Conservation (phyloP, 1,140 invertebrate genomes). For the Chrysomallon squamiferum region DNA sequence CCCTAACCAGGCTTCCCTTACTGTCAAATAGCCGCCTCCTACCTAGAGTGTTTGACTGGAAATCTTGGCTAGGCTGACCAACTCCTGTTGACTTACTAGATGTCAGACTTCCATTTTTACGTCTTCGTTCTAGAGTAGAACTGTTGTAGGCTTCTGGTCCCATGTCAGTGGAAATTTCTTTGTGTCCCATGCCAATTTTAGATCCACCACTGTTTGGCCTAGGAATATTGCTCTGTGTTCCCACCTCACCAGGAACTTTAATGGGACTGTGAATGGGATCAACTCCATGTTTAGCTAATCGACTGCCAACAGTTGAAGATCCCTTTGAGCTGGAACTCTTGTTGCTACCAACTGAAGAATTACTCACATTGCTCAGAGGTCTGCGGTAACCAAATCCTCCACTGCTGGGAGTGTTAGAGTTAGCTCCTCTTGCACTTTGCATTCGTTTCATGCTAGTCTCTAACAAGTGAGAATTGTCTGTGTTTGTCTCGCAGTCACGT, state of each 20-base stretch:
- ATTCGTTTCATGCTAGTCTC: conserved; percentile 49
- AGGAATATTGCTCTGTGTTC: conserved; percentile 23
- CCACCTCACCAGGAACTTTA: conserved; percentile 7
- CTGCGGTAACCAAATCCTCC: conserved; percentile 46
- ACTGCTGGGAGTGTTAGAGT: conserved; percentile 7
- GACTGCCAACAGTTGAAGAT: conserved; percentile 39
- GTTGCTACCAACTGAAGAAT: conserved; percentile 49
- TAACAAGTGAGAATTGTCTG: conserved; percentile 55
- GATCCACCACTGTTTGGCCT: conserved; percentile 37
- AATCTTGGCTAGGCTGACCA: conserved; percentile 48
- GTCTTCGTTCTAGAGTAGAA: conserved; percentile 51
- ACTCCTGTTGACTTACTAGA: conserved; percentile 43
- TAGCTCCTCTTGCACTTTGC: conserved; percentile 24
- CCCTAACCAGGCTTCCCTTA: conserved; percentile 59
- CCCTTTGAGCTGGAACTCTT: conserved; percentile 37
- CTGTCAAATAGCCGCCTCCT: conserved; percentile 50
- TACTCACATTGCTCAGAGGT: conserved; percentile 55
- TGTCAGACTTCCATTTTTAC: conserved; percentile 22
- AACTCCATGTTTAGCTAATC: conserved; percentile 48
- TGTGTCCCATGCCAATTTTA: conserved; percentile 19
- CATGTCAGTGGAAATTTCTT: conserved; percentile 27
- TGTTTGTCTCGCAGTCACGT: conserved; percentile 58
- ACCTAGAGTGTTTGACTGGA: conserved; percentile 59
- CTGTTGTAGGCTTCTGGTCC: conserved; percentile 44
- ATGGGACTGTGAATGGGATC: conserved; percentile 11